Conservation (phyloP, 2,797 vertebrate genomes). For the Molossus molossus region DNA sequence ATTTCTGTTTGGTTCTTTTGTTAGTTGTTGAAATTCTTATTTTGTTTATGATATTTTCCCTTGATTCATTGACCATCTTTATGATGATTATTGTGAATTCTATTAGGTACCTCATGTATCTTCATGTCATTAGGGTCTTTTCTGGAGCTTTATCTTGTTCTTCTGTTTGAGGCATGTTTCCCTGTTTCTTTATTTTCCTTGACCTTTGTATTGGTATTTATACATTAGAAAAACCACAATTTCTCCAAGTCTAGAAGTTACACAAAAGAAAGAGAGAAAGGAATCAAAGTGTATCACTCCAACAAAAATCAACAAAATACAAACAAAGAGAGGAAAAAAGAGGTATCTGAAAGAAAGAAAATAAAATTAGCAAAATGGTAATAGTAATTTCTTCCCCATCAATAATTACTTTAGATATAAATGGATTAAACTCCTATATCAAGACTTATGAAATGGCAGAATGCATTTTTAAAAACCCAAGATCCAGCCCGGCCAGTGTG, state of each 20-base stretch:
- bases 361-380: neutral
- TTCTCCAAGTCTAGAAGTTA: neutral
- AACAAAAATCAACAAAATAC: neutral
- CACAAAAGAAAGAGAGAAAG: neutral
- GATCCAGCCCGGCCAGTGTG: too few relatives aligned
- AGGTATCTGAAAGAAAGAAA: neutral
- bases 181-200: conserved; percentile 11
- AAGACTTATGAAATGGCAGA: neutral
- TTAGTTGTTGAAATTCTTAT: conserved; percentile 13
- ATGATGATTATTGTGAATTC: neutral
- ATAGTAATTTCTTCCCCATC: neutral
- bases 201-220: neutral
- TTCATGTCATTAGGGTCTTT: neutral
- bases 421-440: neutral
- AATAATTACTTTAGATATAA: conserved; percentile 39
- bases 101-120: neutral
- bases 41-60: neutral
- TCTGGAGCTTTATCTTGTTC: neutral
- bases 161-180: neutral
- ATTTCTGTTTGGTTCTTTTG: neutral
- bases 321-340: neutral
- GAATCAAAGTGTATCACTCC: neutral
- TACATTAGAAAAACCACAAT: neutral
- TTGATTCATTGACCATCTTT: neutral
- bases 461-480: neutral